Conservation (phyloP, 2,888 invertebrate species). For the Adineta ricciae region DNA sequence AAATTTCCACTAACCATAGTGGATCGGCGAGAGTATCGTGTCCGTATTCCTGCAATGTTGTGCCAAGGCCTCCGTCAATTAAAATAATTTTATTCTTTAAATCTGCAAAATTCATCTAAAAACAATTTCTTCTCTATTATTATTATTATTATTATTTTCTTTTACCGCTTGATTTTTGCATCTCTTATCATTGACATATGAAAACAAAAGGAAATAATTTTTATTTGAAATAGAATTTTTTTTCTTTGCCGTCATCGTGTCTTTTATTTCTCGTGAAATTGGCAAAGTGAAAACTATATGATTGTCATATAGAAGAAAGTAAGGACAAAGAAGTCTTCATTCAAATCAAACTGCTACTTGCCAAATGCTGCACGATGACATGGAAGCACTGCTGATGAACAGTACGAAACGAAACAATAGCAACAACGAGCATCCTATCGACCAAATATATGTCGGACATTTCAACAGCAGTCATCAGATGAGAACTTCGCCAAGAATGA, state of each 20-base stretch:
- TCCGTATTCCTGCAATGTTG: slow-evolving; percentile 20
- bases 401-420: neutral
- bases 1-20: neutral
- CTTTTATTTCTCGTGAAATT: neutral
- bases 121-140: neutral
- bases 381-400: neutral
- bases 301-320: neutral
- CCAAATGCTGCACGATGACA: neutral
- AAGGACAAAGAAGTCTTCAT: neutral
- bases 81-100: neutral
- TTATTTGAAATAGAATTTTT: slow-evolving; percentile 11
- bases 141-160: neutral
- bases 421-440: neutral
- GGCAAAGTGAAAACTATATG: neutral
- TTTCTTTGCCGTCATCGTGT: neutral
- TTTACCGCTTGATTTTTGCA: neutral
- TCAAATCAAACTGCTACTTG: neutral
- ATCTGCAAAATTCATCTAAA: neutral
- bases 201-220: neutral
- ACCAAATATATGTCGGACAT: neutral
- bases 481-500: neutral
- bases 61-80: slow-evolving; percentile 32
- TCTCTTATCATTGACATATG: neutral
- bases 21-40: neutral
- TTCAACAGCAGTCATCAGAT: neutral